Base-by-base conservation (phyloP, 2,888 invertebrate species). In the Oscheius sp. region DNA sequence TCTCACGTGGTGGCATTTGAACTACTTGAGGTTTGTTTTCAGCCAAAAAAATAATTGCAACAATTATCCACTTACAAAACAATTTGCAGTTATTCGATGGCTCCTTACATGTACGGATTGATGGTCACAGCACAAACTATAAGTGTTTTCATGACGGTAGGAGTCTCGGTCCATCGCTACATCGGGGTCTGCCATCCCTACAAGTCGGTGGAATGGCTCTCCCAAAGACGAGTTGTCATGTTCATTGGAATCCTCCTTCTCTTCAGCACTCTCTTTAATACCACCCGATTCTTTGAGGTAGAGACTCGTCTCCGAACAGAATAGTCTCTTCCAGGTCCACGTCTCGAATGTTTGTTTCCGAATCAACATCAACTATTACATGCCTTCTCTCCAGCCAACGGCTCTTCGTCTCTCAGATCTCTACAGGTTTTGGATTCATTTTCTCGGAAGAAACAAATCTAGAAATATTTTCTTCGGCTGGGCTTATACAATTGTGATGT, bases 121-220 rank as follows among this genome's bases (percentile, higher is more conserved):
- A 84, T 84, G 84, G 78, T 78, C 71, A 74, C 81, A 10, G 81
- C 83, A 3, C 84, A 84, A 55, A 84, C 84, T 17, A 77, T 79
- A 69, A 82, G 83, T 72, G 84, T 84, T 3, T 84, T 79, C 79
- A 82, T 84, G 80, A 83, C 84, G 0, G 81, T 82, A n/a, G 83
- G 80, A 5, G 80, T 83, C 8, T 83, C 84, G 0, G 75, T 84
- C 0, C 84, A 84, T 73, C 80, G 84, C 1, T 84, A 82, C 71
- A 79, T 82, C 48, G 84, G 84, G 42, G 84, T 84, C 15, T 83
- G 82, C 48, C 81, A 80, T 71, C 84, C 84, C 1, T 84, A 80
- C 65, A 79, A 78, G 33, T 75, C 78, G 37, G 72, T 73, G 12
- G 72, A 76, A 53, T 76, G 72, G 75, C 58, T 77, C 3, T 70